Evolutionary conservation across 2,888 invertebrate genomes (phyloP).

Genomic region (Synergus japonicus): DNA sequence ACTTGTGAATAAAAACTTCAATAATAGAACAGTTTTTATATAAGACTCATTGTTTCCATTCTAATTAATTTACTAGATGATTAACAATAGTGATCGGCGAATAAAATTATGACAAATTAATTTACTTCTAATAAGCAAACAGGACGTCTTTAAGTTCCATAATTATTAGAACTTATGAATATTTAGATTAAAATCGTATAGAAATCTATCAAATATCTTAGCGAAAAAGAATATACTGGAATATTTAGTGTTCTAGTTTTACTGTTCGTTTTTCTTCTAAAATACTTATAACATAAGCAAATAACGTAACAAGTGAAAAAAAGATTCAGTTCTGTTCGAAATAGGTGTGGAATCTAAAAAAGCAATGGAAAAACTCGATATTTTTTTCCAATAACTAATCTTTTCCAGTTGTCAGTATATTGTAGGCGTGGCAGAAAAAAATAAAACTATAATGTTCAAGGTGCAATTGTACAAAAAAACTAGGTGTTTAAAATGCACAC

Average conservation of each 20-base stretch:
- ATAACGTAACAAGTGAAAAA: neutral
- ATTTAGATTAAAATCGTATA: neutral
- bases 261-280: neutral
- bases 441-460: constrained; percentile 26
- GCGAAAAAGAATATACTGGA: no score
- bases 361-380: neutral
- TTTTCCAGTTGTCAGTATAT: constrained; percentile 15
- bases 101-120: neutral
- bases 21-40: constrained; percentile 20
- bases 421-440: constrained; percentile 20
- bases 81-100: neutral
- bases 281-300: neutral
- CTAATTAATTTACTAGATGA: neutral
- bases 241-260: no score
- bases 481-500: neutral
- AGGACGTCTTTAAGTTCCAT: neutral
- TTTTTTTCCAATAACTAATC: neutral
- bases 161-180: constrained; percentile 4
- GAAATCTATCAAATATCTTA: no score
- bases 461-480: neutral
- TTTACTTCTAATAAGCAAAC: neutral
- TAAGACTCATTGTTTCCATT: constrained; percentile 14
- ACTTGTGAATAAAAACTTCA: neutral
- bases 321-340: neutral
- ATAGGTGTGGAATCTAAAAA: neutral